Conservation (phyloP, 2,113 vertebrate genomes). For the Oreochromis niloticus region DNA sequence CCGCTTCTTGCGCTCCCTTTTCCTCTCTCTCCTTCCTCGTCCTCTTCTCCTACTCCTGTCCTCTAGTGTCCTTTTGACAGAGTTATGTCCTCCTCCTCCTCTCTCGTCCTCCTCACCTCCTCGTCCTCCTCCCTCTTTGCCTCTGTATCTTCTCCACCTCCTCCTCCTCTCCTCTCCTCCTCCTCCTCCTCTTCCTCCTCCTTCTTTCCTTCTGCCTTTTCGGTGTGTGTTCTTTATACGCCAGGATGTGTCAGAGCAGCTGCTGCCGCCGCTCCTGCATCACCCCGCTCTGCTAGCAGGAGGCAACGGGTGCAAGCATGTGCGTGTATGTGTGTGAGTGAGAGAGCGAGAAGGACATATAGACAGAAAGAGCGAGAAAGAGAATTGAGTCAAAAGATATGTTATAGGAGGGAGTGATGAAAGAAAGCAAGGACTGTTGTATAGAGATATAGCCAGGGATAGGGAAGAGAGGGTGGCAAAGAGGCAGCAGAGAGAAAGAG, state of each 20-base stretch:
- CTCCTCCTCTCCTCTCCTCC: neutral
- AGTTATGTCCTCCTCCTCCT: slow-evolving; percentile 20
- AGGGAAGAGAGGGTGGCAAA: neutral
- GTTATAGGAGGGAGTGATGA: neutral
- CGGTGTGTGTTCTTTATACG: neutral
- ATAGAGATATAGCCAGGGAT: neutral
- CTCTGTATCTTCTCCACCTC: neutral
- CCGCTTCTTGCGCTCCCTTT: neutral
- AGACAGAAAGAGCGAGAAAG: neutral
- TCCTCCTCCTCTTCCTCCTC: neutral
- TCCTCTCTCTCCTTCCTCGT: neutral
- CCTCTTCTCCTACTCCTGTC: neutral
- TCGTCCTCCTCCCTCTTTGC: neutral
- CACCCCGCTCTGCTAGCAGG: slow-evolving; percentile 25
- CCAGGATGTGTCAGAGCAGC: slow-evolving; percentile 37
- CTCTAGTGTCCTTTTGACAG: slow-evolving; percentile 17
- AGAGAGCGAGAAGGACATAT: neutral
- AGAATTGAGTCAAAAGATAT: neutral
- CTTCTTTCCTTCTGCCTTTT: slow-evolving; percentile 23
- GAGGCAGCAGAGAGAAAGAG: neutral
- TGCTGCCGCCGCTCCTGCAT: slow-evolving; percentile 41
- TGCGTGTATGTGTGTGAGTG: neutral
- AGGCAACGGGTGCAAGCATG: slow-evolving; percentile 13
- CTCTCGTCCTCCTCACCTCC: neutral
- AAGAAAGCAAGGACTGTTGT: neutral